phyloP scores from a whole-genome alignment of 2,888 invertebrate species.

The Apeira syringaria region DNA sequence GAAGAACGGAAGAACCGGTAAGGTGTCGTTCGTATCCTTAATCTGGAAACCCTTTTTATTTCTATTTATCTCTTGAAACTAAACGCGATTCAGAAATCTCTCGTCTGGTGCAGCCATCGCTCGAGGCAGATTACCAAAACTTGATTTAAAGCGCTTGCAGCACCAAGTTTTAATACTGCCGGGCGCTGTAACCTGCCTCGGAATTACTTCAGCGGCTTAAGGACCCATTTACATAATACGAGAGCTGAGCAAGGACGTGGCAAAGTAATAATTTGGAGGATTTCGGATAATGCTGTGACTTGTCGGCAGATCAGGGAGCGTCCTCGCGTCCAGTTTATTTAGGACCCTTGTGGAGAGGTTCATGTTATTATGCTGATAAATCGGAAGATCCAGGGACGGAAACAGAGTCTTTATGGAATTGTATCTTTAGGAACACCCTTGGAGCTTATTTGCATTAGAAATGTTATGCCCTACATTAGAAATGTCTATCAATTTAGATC shows the following conservation, averaged over 20 bases:
- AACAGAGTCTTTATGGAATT: too few species aligned
- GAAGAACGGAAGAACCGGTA: too few species aligned
- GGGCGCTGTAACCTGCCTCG: neutral
- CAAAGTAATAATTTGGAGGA: conserved; percentile 14
- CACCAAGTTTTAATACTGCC: neutral
- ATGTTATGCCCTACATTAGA: too few species aligned
- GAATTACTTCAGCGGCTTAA: neutral
- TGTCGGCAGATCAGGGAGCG: conserved; percentile 8
- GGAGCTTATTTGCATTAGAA: too few species aligned
- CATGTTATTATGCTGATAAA: too few species aligned
- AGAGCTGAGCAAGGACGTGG: conserved; percentile 11
- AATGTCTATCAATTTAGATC: too few species aligned
- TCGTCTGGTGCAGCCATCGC: neutral
- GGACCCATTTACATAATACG: conserved; percentile 10
- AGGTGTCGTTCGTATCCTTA: too few species aligned
- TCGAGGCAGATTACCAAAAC: neutral
- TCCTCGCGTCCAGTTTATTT: conserved; percentile 10
- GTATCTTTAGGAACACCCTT: too few species aligned
- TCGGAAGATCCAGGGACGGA: too few species aligned
- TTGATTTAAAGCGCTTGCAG: conserved; percentile 2
- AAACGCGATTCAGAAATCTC: neutral
- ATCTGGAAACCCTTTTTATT: too few species aligned
- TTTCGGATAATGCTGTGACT: conserved; percentile 10
- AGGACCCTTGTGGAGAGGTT: conserved; percentile 1
- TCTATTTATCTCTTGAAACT: too few species aligned